phyloP scores from a whole-genome alignment of 2,113 vertebrate genomes.

The Ageneiosus marmoratus region DNA sequence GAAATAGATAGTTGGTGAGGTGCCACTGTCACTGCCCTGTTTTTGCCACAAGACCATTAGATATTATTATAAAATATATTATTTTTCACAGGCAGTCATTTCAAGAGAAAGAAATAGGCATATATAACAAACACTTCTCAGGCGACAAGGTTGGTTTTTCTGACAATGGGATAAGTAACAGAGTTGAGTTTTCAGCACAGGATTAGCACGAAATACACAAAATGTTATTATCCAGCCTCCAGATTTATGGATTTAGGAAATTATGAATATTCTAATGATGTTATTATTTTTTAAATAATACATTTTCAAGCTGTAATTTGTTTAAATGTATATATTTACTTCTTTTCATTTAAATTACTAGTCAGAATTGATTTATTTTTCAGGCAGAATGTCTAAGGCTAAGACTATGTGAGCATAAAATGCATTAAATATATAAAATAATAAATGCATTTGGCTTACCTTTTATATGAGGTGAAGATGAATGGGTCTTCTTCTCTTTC shows the following conservation, averaged over 20 bases:
- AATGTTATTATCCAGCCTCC: neutral
- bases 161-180: neutral
- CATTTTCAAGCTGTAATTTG: neutral
- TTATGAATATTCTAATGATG: neutral
- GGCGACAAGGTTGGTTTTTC: neutral
- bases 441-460: slow-evolving; percentile 71
- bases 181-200: neutral
- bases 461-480: slow-evolving; percentile 90
- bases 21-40: neutral
- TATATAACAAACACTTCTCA: neutral
- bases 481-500: slow-evolving; percentile 88
- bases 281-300: neutral
- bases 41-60: slow-evolving; percentile 3
- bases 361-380: too few relatives aligned
- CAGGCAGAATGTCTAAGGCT: neutral
- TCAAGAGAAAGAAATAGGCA: neutral
- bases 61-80: neutral
- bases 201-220: neutral
- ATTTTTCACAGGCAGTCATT: neutral
- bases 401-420: neutral
- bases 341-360: too few relatives aligned
- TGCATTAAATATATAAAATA: neutral
- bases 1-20: neutral
- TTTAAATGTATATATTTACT: too few relatives aligned
- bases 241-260: neutral